Base-by-base conservation (phyloP, 2,888 invertebrate genomes). In the Spodoptera littoralis region DNA sequence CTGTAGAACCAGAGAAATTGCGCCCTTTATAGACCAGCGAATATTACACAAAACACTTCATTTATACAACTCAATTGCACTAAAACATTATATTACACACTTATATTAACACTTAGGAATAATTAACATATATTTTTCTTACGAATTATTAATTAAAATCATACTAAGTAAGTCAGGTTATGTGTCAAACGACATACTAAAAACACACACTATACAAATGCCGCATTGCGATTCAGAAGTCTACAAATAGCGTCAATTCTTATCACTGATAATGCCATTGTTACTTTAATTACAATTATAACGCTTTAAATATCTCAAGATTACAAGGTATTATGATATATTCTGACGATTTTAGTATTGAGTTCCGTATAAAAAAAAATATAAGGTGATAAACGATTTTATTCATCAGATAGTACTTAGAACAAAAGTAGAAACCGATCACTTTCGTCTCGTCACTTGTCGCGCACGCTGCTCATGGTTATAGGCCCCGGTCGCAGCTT, bases 201-300 rank as follows among this genome's bases (percentile, higher is more conserved):
- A 43, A 61, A 57, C 48, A 66, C 56, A 76, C 72, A 59, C 45
- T 12, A 30, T 18, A 4, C 43, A 45, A 22, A 42, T 70, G 75
- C 49, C 78, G 78, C 78, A 80, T 22, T 77, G 64, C 49, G 65
- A 51, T 51, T 45, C 58, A 43, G 65, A 69, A 73, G 65, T 61
- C 44, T 57, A 51, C 41, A 13, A 72, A 80, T 68, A 65, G 46
- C 30, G 27, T 42, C n/a, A 43, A 43, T 42, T 49, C 47, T 80
- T 82, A 81, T 81, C 79, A 55, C 3, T 59, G 84, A 82, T 79
- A 84, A 70, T 22, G 12, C 56, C 53, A 76, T 77, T 83, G 72
- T 83, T 77, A 70, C 73, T 68, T 67, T 71, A 70, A 76, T 66
- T 80, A 77, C 57, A 76, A 76, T 78, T 79, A 70, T 53, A 73